These are phyloP conservation scores for Machimus atricapillus DNA, from an alignment of 2,888 invertebrate species.

Conservation along the genomic window DNA sequence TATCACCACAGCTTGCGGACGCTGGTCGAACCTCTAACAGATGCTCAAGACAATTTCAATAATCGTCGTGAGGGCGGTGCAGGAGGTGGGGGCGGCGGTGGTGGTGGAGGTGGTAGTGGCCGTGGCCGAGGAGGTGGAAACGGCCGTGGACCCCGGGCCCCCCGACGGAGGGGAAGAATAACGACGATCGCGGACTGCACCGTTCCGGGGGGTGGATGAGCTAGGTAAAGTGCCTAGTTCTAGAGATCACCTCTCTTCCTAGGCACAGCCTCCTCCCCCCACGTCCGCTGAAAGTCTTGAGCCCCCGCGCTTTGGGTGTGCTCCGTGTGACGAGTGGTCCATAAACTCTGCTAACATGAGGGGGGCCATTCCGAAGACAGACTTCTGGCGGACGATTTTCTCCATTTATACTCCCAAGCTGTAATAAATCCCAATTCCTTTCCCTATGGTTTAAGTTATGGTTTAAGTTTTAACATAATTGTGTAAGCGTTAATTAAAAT, in stretches of 20 bases:
- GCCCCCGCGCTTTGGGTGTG: background rate
- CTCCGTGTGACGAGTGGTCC: constrained; percentile 34
- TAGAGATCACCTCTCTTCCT: background rate
- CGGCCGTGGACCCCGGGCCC: background rate
- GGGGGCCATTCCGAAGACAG: constrained; percentile 28
- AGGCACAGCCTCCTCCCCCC: background rate
- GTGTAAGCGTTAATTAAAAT: background rate
- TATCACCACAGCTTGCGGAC: background rate
- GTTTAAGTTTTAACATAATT: background rate
- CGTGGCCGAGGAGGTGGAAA: constrained; percentile 13
- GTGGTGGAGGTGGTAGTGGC: constrained; percentile 14
- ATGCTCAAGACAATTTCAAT: background rate
- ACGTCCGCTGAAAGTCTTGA: background rate
- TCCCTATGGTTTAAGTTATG: background rate
- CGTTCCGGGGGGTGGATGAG: constrained; percentile 44
- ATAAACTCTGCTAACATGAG: constrained; percentile 15
- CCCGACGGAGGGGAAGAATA: constrained; percentile 39
- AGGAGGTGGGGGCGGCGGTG: background rate
- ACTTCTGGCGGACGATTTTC: background rate
- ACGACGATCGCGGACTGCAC: constrained; percentile 35
- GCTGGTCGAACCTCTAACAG: constrained; percentile 23
- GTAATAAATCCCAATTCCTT: background rate
- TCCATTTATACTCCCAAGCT: background rate
- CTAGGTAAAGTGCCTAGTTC: constrained; percentile 33
- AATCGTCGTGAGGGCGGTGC: background rate